Conservation (phyloP, 92 coral and sea anemone species). For the Epizoanthus ramosus region DNA sequence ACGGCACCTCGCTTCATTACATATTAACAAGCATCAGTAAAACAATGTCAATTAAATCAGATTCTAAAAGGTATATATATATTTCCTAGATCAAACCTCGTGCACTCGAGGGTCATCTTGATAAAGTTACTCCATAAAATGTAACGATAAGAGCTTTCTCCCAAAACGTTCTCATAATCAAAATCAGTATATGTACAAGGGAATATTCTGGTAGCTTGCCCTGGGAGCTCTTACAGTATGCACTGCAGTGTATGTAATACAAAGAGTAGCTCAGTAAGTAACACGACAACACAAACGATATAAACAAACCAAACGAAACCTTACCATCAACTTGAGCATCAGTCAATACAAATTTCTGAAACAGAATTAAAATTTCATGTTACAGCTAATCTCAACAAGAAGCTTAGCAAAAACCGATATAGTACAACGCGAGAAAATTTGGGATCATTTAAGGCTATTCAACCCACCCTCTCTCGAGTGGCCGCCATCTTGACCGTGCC, state of each 20-base stretch:
- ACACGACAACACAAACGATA: slow-evolving; percentile 10
- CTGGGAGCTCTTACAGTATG: not conserved
- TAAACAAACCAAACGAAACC: slow-evolving; percentile 52
- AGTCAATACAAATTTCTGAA: slow-evolving; percentile 89
- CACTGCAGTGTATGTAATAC: not conserved
- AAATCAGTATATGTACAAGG: not conserved
- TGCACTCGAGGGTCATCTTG: not conserved
- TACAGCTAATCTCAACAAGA: slow-evolving; percentile 16
- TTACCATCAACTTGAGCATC: slow-evolving; percentile 95
- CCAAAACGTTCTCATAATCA: not conserved
- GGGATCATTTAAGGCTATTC: not conserved
- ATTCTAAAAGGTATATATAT: not conserved
- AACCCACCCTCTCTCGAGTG: slow-evolving; percentile 52
- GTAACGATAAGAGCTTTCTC: not conserved
- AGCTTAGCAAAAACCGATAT: not conserved
- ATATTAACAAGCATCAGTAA: slow-evolving; percentile 30
- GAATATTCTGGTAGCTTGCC: not conserved
- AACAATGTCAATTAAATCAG: slow-evolving; percentile 14
- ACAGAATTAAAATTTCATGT: slow-evolving; percentile 49
- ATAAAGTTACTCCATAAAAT: not conserved
- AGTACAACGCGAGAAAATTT: not conserved
- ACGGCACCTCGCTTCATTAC: slow-evolving; percentile 23
- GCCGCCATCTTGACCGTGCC: slow-evolving; percentile 51
- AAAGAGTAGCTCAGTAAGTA: not conserved
- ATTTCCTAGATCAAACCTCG: slow-evolving; percentile 14